These are phyloP conservation scores for Megaceryle alcyon DNA, from an alignment of 2,797 vertebrate species.

Conservation along the genomic window DNA sequence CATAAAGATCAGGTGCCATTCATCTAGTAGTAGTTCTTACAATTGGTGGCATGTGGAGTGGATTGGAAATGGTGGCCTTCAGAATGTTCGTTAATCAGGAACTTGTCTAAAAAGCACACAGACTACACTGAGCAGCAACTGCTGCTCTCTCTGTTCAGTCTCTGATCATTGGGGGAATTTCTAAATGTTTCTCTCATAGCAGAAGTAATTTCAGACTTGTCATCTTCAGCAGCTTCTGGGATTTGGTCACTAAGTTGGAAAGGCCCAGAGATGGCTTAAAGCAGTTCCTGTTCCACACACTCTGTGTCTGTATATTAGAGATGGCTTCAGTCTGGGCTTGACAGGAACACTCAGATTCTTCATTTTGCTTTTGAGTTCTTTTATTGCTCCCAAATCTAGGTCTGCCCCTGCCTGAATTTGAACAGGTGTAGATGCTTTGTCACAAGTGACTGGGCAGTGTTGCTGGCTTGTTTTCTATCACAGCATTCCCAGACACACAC, in stretches of 20 bases:
- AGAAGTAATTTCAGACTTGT: background rate
- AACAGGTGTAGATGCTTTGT: background rate
- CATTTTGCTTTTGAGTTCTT: background rate
- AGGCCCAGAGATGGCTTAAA: background rate
- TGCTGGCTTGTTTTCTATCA: background rate
- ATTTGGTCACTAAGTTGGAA: background rate
- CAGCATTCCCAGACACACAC: background rate
- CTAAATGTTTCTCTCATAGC: background rate
- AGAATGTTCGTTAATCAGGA: background rate
- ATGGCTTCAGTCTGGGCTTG: background rate
- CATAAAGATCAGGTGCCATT: background rate
- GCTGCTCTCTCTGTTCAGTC: background rate
- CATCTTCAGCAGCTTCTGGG: no score
- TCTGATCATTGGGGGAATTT: background rate
- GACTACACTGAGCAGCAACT: background rate
- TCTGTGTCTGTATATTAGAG: background rate
- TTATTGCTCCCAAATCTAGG: background rate
- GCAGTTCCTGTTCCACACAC: background rate
- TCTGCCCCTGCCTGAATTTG: background rate
- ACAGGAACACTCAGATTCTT: background rate
- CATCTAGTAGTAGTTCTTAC: background rate
- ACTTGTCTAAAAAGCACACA: background rate
- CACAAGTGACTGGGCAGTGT: accelerated
- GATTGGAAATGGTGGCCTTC: background rate
- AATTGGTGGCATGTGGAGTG: background rate